Base-by-base conservation (phyloP, 1,140 invertebrate genomes). In the Mactra quadrangularis region DNA sequence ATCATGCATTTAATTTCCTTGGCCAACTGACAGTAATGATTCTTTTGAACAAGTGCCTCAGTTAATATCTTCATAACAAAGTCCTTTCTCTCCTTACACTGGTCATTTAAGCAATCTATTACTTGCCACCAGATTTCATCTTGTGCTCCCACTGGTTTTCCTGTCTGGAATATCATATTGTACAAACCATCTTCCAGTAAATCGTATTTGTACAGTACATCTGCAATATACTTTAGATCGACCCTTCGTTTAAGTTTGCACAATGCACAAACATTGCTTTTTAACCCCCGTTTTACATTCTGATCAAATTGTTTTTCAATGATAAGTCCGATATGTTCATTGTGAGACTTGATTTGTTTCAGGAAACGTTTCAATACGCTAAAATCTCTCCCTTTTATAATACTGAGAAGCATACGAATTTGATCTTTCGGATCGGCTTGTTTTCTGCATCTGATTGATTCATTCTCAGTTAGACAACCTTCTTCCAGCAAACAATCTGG, bases 201-300 rank as follows among this genome's bases (percentile, higher is more conserved):
- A 52, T 55, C 17, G 27, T 52, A 22, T 38, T 45, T 9, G 45
- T 47, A 72, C n/a, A 72, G 29, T 31, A 29, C 19, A 33, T 72
- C 70, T 19, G 25, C 53, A 19, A 72, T 47, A 57, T 72, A 27
- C 15, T 57, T 72, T 0, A 72, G 25, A 72, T 72, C 50, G 11
- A 72, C 9, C 13, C 50, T 3, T 22, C 29, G 11, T 35, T 15
- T 33, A 19, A 72, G 2, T 29, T 57, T 33, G 33, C 70, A 71
- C 19, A 33, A 53, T 6, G 31, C n/a, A 53, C 68, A 71, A 1
- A 71, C 0, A 2, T 53, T 71, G 11, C 68, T 41, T 33, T 41
- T 6, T 25, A 71, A 1, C 15, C 33, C 29, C 7, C 35, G 19
- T 3, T 17, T 3, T 29, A 33, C 55, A 27, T 72, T 57, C 3